Evolutionary conservation across 2,888 invertebrate species (phyloP), one percentile per base, ranked within the genome.

Genomic region (Rhamphomyia laevipes): DNA sequence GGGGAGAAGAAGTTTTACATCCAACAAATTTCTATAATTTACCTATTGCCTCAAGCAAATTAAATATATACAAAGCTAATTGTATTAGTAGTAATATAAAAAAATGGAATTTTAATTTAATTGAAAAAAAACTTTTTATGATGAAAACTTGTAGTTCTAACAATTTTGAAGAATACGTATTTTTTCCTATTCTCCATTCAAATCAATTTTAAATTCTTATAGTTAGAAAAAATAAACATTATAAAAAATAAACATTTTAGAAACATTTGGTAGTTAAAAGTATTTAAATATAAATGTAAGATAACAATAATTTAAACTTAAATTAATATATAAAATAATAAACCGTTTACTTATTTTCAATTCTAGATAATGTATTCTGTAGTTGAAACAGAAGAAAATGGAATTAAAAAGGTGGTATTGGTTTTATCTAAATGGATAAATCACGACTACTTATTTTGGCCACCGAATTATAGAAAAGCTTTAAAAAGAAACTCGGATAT

Each of bases 401-500:
- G 23, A 13, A 12, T n/a, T 6, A 45, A 21, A 35, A 45, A 21
- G n/a, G 45, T 45, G 37, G 37, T 37, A 17, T 37, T 45, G 15
- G 37, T 45, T 4, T 35, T 33, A 18, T 27, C 45, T 10, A 45
- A 45, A 35, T 45, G 45, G 37, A 45, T 45, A 15, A 23, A 35
- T 37, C 21, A 23, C 4, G 16, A 23, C 37, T 23, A 37, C 18
- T 17, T 45, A n/a, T 17, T 18, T 10, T 37, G 45, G 37, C 37
- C 23, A 5, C 4, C 35, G 21, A 21, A 45, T 35, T 35, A 23
- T 15, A 11, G n/a, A 2, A 27, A 27, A 12, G 35, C 15, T 37
- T n/a, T 15, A 15, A 9, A 15, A 37, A n/a, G 2, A 21, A 21
- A 27, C 4, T 7, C 9, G 23, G 23, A 27, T 27, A 9, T 9